A percentile compares a stretch with the other conserved stretches of the same genome.
phyloP scores from a whole-genome alignment of 2,113 vertebrate genomes.

The Oostethus manadensis region DNA sequence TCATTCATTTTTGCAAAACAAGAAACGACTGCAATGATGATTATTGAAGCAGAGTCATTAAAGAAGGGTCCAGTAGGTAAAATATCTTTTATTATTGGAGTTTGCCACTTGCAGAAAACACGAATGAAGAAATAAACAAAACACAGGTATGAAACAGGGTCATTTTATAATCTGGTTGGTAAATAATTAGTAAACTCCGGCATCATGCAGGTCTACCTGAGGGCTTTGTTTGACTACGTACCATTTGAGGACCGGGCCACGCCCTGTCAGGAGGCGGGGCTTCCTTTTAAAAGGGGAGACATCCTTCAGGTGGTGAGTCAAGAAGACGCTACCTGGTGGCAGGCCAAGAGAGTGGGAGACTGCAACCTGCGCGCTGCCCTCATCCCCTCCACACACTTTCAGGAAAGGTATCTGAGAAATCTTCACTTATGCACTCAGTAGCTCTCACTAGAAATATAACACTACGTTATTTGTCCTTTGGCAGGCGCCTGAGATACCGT shows the following conservation, averaged over 20 bases:
- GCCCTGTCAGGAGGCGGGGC: slow-evolving; percentile 91
- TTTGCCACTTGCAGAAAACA: no score
- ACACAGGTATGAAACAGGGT: background rate
- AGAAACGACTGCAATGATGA: no score
- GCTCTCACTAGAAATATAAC: background rate
- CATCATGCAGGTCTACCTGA: slow-evolving; percentile 80
- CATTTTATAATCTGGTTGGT: background rate
- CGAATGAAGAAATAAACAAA: background rate
- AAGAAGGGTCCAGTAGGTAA: no score
- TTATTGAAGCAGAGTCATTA: no score
- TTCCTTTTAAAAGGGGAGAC: slow-evolving; percentile 83
- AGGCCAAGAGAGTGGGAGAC: slow-evolving; percentile 89
- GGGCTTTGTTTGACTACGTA: slow-evolving; percentile 87
- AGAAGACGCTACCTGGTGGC: slow-evolving; percentile 92
- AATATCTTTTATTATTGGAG: no score
- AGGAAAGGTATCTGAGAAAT: slow-evolving; percentile 79
- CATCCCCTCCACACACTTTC: slow-evolving; percentile 88
- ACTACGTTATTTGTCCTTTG: background rate
- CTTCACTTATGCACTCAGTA: background rate
- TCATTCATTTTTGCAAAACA: no score
- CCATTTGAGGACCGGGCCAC: slow-evolving; percentile 91
- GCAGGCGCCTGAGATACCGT: slow-evolving; percentile 81
- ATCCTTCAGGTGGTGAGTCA: slow-evolving; percentile 93
- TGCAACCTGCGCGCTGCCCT: slow-evolving; percentile 88
- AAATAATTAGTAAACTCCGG: background rate